Evolutionary conservation across 2,113 vertebrate species (phyloP).

Genomic region (Cynocephalus volans): DNA sequence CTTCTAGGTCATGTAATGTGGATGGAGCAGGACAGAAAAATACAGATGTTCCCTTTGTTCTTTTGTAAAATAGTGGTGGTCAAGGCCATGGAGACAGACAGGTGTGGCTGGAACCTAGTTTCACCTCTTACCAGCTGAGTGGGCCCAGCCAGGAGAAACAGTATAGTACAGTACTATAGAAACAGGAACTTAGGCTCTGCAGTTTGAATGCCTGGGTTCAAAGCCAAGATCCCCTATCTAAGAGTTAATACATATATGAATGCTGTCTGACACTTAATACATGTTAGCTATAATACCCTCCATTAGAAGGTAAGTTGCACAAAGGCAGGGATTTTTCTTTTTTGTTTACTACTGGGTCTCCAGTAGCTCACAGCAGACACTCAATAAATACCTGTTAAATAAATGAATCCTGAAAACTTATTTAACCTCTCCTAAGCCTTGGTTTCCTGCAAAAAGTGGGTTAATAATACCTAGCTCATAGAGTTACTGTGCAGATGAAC

Average conservation of each 20-base stretch:
- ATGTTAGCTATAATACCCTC: background rate
- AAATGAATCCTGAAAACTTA: constrained; percentile 2
- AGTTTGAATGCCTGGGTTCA: background rate
- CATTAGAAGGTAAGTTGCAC: background rate
- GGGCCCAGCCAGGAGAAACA: background rate
- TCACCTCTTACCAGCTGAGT: background rate
- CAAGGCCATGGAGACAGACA: too few relatives aligned
- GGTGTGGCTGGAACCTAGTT: background rate
- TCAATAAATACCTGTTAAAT: background rate
- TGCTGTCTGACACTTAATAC: background rate
- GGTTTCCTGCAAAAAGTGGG: constrained; percentile 45
- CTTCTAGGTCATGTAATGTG: background rate
- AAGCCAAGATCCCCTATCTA: background rate
- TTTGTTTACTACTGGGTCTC: background rate
- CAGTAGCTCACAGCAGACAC: background rate
- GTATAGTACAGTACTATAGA: background rate
- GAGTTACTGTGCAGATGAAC: background rate
- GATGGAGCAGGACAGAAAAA: background rate
- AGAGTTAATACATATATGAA: background rate
- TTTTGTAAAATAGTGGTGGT: background rate
- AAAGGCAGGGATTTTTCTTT: background rate
- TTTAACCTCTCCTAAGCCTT: background rate
- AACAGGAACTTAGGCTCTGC: background rate
- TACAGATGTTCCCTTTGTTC: background rate
- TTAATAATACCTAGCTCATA: background rate